Conservation (phyloP, 2,797 vertebrate genomes). For the Poeciliopsis paucimaculata region DNA sequence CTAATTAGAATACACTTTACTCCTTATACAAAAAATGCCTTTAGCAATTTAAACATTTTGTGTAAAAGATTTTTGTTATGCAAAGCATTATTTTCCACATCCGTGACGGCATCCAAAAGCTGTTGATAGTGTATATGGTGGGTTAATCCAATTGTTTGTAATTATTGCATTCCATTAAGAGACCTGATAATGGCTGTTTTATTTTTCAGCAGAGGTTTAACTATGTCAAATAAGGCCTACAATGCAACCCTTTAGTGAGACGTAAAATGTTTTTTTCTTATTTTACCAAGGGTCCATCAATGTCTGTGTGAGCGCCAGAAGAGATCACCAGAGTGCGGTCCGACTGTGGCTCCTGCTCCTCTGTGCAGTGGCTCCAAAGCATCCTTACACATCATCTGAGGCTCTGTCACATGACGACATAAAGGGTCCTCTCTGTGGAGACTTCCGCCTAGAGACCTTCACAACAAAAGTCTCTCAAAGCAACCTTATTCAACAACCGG, state of each 20-base stretch:
- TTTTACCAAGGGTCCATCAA: background rate
- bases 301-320: background rate
- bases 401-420: background rate
- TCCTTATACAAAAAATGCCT: conserved; percentile 71
- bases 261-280: conserved; percentile 13
- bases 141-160: conserved; percentile 64
- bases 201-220: conserved; percentile 36
- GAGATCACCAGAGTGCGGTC: background rate
- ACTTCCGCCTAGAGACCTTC: background rate
- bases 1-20: conserved; percentile 80
- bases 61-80: conserved; percentile 58
- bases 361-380: background rate
- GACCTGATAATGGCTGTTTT: conserved; percentile 41
- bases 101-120: conserved; percentile 54
- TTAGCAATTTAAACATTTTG: conserved; percentile 72
- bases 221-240: conserved; percentile 35
- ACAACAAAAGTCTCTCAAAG: background rate
- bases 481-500: background rate
- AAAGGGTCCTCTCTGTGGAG: background rate
- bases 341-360: background rate
- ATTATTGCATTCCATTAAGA: conserved; percentile 61
- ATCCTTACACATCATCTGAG: background rate
- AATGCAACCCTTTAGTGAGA: conserved; percentile 22
- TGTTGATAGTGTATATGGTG: conserved; percentile 49
- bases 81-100: conserved; percentile 58